Evolutionary conservation across 2,797 vertebrate species (phyloP).

Genomic region (Sebastes nivosus): DNA sequence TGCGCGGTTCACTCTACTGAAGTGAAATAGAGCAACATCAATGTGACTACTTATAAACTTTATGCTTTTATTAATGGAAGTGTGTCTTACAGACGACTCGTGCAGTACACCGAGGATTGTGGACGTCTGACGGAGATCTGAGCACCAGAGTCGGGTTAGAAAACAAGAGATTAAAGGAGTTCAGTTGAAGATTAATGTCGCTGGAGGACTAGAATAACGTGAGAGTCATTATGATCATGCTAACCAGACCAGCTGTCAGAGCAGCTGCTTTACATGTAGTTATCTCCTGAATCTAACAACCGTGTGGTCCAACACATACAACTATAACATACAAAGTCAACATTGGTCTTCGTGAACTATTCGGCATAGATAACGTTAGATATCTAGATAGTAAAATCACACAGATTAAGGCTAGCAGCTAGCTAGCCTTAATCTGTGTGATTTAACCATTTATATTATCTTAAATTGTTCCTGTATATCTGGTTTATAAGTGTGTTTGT

Average conservation of each 20-base stretch:
- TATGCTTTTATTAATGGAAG: background rate
- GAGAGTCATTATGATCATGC: slow-evolving; percentile 33
- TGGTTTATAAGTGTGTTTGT: too few species aligned
- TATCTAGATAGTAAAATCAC: too few species aligned
- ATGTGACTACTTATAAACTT: background rate
- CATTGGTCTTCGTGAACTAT: too few species aligned
- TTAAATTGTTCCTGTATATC: background rate
- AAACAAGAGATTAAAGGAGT: rapidly evolving
- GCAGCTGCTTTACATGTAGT: background rate
- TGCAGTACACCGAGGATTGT: rapidly evolving
- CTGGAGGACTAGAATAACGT: slow-evolving; percentile 23
- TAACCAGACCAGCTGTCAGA: background rate
- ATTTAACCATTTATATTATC: background rate
- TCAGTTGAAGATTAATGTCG: background rate
- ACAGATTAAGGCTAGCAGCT: background rate
- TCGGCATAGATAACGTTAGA: too few species aligned
- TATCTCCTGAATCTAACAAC: background rate
- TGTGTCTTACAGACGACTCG: rapidly evolving
- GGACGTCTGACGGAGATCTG: rapidly evolving
- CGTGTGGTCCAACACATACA: too few species aligned
- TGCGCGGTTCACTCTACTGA: background rate
- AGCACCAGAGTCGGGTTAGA: rapidly evolving
- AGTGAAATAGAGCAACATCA: rapidly evolving
- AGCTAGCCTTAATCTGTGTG: background rate
- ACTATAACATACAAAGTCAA: too few species aligned